Percentiles rank a stretch among this genome's conserved stretches.
Conservation (phyloP, 2,797 vertebrate species). For the Brachymystax lenok region DNA sequence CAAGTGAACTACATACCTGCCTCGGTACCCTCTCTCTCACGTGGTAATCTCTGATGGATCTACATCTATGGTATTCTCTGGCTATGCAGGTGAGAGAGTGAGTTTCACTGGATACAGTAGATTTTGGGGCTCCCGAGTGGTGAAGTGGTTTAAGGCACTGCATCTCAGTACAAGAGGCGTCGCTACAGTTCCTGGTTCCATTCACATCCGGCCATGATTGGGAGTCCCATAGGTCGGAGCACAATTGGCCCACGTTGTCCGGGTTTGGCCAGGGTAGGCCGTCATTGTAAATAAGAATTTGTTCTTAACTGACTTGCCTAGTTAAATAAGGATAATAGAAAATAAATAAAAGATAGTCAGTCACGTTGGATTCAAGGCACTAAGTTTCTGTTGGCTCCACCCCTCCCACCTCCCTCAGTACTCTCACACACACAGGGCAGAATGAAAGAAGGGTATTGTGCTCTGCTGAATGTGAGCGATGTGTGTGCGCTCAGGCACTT, state of each 20-base stretch:
- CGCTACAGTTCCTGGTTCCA: no score
- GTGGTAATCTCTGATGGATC: neutral
- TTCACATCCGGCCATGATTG: no score
- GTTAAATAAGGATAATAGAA: no score
- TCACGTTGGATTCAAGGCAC: slow-evolving; percentile 46
- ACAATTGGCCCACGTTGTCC: no score
- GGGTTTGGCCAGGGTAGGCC: no score
- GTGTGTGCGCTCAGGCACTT: neutral
- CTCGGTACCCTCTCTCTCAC: neutral
- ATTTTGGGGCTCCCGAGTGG: neutral
- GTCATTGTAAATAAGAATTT: no score
- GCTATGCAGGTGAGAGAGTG: slow-evolving; percentile 9
- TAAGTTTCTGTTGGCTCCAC: slow-evolving; percentile 39
- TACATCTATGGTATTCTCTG: slow-evolving; percentile 2
- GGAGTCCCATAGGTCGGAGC: no score
- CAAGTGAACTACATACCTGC: neutral
- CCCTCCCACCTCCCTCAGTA: slow-evolving; percentile 48
- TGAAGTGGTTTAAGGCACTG: no score
- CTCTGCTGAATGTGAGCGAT: slow-evolving; percentile 55
- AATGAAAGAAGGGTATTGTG: slow-evolving; percentile 76
- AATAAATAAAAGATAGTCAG: slow-evolving; percentile 1
- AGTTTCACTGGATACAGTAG: neutral
- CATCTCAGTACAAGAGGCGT: no score
- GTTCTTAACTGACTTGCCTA: no score
- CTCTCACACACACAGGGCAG: slow-evolving; percentile 64